Evolutionary conservation across 2,888 invertebrate genomes (phyloP), one percentile per base, ranked within the genome.

Genomic region (Rhabditoides inermis): DNA sequence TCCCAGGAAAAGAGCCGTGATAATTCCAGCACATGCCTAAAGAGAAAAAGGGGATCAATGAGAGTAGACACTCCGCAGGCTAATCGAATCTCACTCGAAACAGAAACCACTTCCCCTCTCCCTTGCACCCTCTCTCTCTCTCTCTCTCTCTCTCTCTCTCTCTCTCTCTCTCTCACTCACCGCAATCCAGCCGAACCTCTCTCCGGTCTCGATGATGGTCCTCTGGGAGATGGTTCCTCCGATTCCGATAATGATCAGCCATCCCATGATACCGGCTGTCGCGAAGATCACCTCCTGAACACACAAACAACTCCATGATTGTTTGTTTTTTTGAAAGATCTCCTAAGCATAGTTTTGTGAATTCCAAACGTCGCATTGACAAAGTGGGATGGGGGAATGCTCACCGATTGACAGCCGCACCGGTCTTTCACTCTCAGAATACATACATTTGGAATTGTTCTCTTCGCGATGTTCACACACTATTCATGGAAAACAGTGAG

Each of bases 171-270:
- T 32, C 32, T 32, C 28, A 53, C 66, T 41, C 40, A 69, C 70
- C 40, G 64, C 73, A 45, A 74, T 65, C 72, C 73, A 74, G 46
- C 73, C 74, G 54, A 74, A 74, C 47, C 63, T 37, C 39, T 74
- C 67, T 35, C 74, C 74, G 25, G 74, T 74, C 60, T 74, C 70
- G 54, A 71, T 63, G 46, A 73, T 74, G 15, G 73, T 74, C 44
- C 69, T 42, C 50, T 73, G 73, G 1, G 72, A 68, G 48, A 74
- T 64, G 36, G 64, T 72, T 49, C 69, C 72, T 28, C 69, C 73
- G 52, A 74, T 70, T 27, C 74, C 74, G 49, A 73, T 70, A 39
- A 74, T 68, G 46, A 74, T 60, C 47, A 74, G 63, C 74, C 74
- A 74, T 44, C 71, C 72, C 55, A 74, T 70, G 28, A 74, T 70